Evolutionary conservation across 2,888 invertebrate genomes (phyloP).

Genomic region (Cephus pulcher): DNA sequence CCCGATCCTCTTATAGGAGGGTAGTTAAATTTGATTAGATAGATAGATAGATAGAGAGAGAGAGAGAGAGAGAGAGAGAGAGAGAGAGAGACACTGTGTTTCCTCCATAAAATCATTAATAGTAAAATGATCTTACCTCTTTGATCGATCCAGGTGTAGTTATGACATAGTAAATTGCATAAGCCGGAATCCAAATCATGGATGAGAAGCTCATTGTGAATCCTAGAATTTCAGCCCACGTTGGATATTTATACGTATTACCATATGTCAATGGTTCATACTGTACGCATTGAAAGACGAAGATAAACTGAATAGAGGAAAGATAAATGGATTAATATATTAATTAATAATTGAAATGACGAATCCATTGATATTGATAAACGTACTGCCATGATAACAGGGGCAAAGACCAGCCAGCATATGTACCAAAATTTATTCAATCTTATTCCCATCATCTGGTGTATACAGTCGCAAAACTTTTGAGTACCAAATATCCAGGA

Average conservation of each 20-base stretch:
- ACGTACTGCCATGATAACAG: slow-evolving; percentile 72
- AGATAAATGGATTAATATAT: slow-evolving; percentile 1
- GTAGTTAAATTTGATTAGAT: not conserved
- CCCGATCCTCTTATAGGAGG: not conserved
- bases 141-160: slow-evolving; percentile 68
- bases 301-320: slow-evolving; percentile 69
- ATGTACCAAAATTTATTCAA: slow-evolving; percentile 70
- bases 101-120: not conserved
- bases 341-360: not conserved
- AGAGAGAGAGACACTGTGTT: not conserved
- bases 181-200: slow-evolving; percentile 76
- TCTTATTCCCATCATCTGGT: slow-evolving; percentile 74
- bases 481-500: slow-evolving; percentile 73
- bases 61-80: too few relatives aligned
- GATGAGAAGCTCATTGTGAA: slow-evolving; percentile 73
- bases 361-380: not conserved
- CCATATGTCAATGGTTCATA: slow-evolving; percentile 73
- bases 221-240: slow-evolving; percentile 74
- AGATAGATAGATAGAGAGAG: too few relatives aligned
- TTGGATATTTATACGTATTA: slow-evolving; percentile 70
- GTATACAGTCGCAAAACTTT: slow-evolving; percentile 71
- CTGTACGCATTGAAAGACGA: slow-evolving; percentile 72
- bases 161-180: slow-evolving; percentile 72
- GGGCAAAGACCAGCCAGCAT: slow-evolving; percentile 73
- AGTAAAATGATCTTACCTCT: slow-evolving; percentile 64